Conservation (phyloP, 2,888 invertebrate genomes). For the Amiota minor region DNA sequence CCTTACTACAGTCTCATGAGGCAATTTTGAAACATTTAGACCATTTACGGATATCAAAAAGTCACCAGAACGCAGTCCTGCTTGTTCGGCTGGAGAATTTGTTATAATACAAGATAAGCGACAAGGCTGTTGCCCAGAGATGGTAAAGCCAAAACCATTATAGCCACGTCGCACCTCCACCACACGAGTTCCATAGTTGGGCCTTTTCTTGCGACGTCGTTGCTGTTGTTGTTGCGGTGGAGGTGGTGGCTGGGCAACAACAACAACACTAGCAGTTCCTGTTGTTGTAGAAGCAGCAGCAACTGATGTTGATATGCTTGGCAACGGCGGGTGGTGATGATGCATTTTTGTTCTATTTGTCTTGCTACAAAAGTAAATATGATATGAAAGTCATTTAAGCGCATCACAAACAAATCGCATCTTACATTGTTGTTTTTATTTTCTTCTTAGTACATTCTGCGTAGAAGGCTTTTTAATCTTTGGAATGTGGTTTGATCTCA, state of each 20-base stretch:
- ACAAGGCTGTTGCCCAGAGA: constrained; percentile 96
- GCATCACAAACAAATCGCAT: background rate
- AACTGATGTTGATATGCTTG: constrained; percentile 45
- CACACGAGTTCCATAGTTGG: constrained; percentile 76
- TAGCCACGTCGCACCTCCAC: constrained; percentile 90
- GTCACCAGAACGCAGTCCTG: constrained; percentile 92
- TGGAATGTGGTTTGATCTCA: constrained; percentile 59
- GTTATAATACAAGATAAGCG: constrained; percentile 93
- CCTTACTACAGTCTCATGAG: constrained; percentile 94
- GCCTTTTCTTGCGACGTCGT: constrained; percentile 78
- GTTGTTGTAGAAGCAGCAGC: constrained; percentile 31
- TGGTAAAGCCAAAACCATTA: constrained; percentile 97
- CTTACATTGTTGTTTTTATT: constrained; percentile 28
- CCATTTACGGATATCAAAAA: constrained; percentile 94
- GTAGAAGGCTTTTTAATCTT: constrained; percentile 29
- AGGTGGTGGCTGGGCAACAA: constrained; percentile 1
- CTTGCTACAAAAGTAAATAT: background rate
- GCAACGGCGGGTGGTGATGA: constrained; percentile 67
- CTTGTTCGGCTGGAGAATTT: constrained; percentile 91
- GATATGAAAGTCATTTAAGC: background rate
- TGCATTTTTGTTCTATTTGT: constrained; percentile 51
- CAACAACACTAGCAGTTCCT: constrained; percentile 17
- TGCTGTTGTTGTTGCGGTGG: constrained; percentile 64
- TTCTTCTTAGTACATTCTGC: constrained; percentile 30
- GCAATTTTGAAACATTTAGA: constrained; percentile 90